Evolutionary conservation across 2,888 invertebrate genomes (phyloP).

Genomic region (Heteromurus nitidus): DNA sequence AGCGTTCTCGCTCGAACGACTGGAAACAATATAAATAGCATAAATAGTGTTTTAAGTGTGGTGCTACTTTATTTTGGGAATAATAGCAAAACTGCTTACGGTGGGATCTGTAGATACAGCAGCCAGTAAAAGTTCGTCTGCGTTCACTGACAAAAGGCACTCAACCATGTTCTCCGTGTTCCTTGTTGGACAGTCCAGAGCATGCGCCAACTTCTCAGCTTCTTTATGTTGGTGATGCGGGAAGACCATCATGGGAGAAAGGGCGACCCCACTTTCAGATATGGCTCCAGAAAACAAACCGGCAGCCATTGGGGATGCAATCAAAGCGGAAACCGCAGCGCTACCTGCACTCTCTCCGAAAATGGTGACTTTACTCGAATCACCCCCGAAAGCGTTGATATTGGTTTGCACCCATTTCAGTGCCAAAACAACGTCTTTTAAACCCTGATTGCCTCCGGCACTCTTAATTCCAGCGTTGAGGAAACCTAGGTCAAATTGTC

Average conservation of each 20-base stretch:
- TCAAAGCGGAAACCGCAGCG: slow-evolving; percentile 25
- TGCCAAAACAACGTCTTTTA: slow-evolving; percentile 37
- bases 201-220: slow-evolving; percentile 39
- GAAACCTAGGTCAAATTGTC: slow-evolving; percentile 30
- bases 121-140: slow-evolving; percentile 1
- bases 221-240: slow-evolving; percentile 47
- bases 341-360: slow-evolving; percentile 46
- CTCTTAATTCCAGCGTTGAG: slow-evolving; percentile 57
- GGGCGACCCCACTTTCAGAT: slow-evolving; percentile 36
- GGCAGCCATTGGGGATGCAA: slow-evolving; percentile 47
- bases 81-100: slow-evolving; percentile 3
- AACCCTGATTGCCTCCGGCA: slow-evolving; percentile 50
- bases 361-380: slow-evolving; percentile 19
- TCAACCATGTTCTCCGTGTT: slow-evolving; percentile 55
- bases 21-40: background rate
- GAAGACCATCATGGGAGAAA: slow-evolving; percentile 21
- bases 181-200: slow-evolving; percentile 59
- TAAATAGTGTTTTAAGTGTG: background rate
- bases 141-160: slow-evolving; percentile 36
- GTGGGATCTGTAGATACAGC: slow-evolving; percentile 3
- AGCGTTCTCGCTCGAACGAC: slow-evolving; percentile 38
- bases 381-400: slow-evolving; percentile 35
- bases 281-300: slow-evolving; percentile 26
- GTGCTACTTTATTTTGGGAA: background rate
- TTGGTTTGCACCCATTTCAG: slow-evolving; percentile 35